These are phyloP conservation scores for Globodera rostochiensis DNA, from an alignment of 1,140 invertebrate genomes.

Conservation along the genomic window DNA sequence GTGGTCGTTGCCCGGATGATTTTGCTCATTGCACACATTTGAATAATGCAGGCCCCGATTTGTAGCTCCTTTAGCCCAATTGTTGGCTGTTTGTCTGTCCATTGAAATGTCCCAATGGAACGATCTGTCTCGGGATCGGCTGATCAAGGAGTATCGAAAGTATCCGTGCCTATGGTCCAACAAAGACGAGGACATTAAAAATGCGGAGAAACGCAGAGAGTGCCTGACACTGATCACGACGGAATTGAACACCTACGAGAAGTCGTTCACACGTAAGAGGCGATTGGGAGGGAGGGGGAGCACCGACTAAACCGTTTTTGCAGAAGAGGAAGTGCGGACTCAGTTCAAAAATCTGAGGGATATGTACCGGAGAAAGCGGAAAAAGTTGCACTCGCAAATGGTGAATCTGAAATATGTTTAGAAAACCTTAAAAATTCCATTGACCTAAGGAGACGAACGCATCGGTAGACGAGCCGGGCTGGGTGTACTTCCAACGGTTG, in stretches of 20 bases:
- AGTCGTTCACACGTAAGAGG: constrained; percentile 22
- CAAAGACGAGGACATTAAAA: constrained; percentile 17
- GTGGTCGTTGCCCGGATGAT: neutral
- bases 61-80: neutral
- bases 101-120: constrained; percentile 39
- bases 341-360: constrained; percentile 44
- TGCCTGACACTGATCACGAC: constrained; percentile 27
- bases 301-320: neutral
- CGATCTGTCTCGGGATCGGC: constrained; percentile 32
- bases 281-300: neutral
- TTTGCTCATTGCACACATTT: neutral
- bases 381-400: constrained; percentile 6
- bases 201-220: constrained; percentile 31
- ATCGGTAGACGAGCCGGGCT: constrained; percentile 33
- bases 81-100: neutral
- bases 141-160: constrained; percentile 37
- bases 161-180: constrained; percentile 33
- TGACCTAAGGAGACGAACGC: constrained; percentile 14
- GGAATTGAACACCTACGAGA: constrained; percentile 37
- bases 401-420: neutral
- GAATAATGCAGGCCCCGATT: neutral
- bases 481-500: constrained; percentile 37
- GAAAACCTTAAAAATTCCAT: neutral
- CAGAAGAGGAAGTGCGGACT: constrained; percentile 40
- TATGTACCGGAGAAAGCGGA: constrained; percentile 38